phyloP scores from a whole-genome alignment of 1,140 invertebrate species.

The Pseudomyrmex dendroicus region DNA sequence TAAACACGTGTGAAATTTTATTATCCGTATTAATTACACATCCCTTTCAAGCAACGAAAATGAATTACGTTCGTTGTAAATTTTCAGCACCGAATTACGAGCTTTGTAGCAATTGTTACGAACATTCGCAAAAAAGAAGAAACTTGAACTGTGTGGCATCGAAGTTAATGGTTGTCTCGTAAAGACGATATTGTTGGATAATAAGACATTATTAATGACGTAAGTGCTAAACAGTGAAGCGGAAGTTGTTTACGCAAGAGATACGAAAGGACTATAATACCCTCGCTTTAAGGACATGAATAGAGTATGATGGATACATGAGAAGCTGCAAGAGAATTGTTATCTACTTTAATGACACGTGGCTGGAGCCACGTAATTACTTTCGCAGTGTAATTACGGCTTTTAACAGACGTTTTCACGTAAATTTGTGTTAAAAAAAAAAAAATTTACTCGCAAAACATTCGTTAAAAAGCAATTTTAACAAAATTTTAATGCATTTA shows the following conservation, averaged over 20 bases:
- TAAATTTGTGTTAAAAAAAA: not conserved
- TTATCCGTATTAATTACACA: no score
- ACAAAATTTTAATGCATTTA: no score
- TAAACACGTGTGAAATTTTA: not conserved
- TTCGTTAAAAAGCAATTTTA: not conserved
- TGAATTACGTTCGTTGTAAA: not conserved
- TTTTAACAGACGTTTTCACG: constrained; percentile 16
- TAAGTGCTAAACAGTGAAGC: constrained; percentile 40
- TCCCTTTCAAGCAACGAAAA: no score
- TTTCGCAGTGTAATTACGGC: constrained; percentile 33
- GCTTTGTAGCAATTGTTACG: not conserved
- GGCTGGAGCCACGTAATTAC: constrained; percentile 36
- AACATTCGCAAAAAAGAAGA: not conserved
- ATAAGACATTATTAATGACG: constrained; percentile 52
- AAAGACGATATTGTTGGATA: constrained; percentile 11
- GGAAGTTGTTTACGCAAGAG: constrained; percentile 31
- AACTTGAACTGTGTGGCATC: not conserved
- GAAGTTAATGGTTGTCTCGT: not conserved
- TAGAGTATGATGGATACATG: constrained; percentile 40
- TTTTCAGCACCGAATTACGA: not conserved
- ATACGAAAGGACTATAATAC: constrained; percentile 28
- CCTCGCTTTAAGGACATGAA: constrained; percentile 30
- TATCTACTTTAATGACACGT: constrained; percentile 35
- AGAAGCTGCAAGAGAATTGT: constrained; percentile 30
- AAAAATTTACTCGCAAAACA: not conserved